Evolutionary conservation across 2,113 vertebrate genomes (phyloP), one percentile per base, ranked within the genome.

Genomic region (Synodontis membranacea): DNA sequence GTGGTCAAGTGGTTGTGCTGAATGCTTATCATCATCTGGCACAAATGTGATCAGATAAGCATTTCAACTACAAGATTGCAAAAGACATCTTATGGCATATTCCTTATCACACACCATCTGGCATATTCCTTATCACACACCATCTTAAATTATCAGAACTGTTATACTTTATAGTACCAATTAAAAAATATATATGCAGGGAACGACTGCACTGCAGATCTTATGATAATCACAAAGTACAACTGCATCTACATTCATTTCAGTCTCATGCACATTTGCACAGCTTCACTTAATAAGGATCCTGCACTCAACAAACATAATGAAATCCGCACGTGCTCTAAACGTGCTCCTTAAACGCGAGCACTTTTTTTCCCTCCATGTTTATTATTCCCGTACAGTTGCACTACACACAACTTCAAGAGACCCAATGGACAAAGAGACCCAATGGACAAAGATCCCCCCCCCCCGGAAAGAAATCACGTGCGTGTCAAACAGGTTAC

Each of bases 1-100:
- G 91, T 94, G 94, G 94, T 91, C 70, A 88, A 91, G 91, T 87
- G 80, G 25, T 4, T n/a, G 54, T 56, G 83, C 72, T 28, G 23
- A n/a, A 75, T 28, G 28, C 42, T 75, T 10, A 75, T n/a, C 28
- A 15, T 28, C 37, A 19, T 14, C 62, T 34, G 4, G 62, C 14
- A 34, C 62, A 34, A 28, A 66, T 66, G 4, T 70, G 66, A 70
- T 23, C 19, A 39, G 39, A 42, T 68, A 7, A 64, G 10, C 60
- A 31, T 64, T 12, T 62, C n/a, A 62, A 11, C n/a, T 5, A 31
- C 60, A 19, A 37, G 66, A 39, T 70, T 39, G 23, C 34, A 21
- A 70, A 72, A 74, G 39, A 12, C 39, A 74, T 75, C 25, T 75
- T 75, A 48, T 74, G 39, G 4, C 10, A 0, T 5, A 74, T 72